Evolutionary conservation across 2,888 invertebrate genomes (phyloP).

Genomic region (Ophioninae sp.): DNA sequence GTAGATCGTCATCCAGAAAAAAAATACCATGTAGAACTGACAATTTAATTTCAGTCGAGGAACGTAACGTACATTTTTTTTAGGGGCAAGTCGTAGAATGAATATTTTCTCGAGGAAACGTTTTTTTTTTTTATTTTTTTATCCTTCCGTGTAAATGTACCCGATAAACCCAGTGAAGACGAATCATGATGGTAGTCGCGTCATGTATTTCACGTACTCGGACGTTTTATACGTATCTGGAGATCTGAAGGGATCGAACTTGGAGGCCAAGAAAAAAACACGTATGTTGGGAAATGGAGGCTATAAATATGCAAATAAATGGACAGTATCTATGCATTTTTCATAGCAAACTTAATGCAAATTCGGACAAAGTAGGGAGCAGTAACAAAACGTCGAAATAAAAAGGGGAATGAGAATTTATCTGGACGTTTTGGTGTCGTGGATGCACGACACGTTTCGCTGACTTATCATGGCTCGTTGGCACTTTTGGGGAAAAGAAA

Average conservation of each 20-base stretch:
- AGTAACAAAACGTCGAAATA: background rate
- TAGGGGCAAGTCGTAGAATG: slow-evolving; percentile 12
- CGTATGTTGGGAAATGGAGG: background rate
- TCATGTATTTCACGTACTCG: background rate
- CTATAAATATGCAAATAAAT: slow-evolving; percentile 21
- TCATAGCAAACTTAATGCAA: background rate
- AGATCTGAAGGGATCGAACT: background rate
- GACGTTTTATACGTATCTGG: background rate
- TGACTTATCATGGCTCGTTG: slow-evolving; percentile 28
- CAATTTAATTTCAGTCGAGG: slow-evolving; percentile 21
- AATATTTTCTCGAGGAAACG: slow-evolving; percentile 3
- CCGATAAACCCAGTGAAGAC: background rate
- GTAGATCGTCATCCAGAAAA: background rate
- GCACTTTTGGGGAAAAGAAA: slow-evolving; percentile 13
- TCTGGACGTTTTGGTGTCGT: background rate
- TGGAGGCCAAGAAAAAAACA: background rate
- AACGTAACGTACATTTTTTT: slow-evolving; percentile 4
- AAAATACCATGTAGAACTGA: background rate
- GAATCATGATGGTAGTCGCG: background rate
- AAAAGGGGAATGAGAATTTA: background rate
- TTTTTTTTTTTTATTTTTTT: slow-evolving; percentile 2
- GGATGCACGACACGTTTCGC: slow-evolving; percentile 44
- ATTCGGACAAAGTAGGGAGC: background rate
- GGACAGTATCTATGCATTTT: background rate
- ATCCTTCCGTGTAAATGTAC: background rate